Evolutionary conservation across 2,888 invertebrate genomes (phyloP), one percentile per base, ranked within the genome.

Genomic region (Orchesellides sinensis): DNA sequence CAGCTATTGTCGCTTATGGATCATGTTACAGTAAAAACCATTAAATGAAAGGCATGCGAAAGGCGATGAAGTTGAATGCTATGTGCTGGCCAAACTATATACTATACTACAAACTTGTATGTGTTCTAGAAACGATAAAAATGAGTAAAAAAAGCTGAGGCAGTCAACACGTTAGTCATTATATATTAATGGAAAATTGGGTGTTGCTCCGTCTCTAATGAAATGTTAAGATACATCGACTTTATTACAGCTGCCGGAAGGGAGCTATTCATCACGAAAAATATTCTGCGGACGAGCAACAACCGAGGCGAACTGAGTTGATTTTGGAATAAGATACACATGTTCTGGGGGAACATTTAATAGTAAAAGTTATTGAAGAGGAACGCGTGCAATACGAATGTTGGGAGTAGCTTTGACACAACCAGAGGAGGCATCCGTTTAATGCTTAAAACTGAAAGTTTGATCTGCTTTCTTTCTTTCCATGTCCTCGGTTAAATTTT

Each of bases 141-240:
- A 69, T 52, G 10, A 45, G 27, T n/a, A 29, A 29, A 45, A 27
- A 63, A 35, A 63, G 52, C 32, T 35, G 65, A 65, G 6, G 45
- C 65, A 23, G 12, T 23, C 12, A 49, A 52, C 69, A 69, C 69
- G 23, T 52, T 52, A 49, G 47, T 54, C 69, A 52, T 69, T 69
- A 69, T 10, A 27, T 52, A 69, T 69, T 69, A 54, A 69, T 69
- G 68, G 45, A 27, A 52, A 69, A 69, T 29, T 69, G 69, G 52
- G 69, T 69, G 69, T 29, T 69, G 54, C 29, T 25, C 32, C 52
- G 32, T 32, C 32, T 52, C 69, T 69, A 66, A 69, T 69, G 69
- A 69, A 69, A 69, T 69, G 69, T 35, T 69, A 69, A 69, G 69
- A 49, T 69, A 69, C 32, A 54, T 69, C 69, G 32, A 32, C 32